Base-by-base conservation (phyloP, 2,888 invertebrate genomes). In the Seladonia tumulorum region DNA sequence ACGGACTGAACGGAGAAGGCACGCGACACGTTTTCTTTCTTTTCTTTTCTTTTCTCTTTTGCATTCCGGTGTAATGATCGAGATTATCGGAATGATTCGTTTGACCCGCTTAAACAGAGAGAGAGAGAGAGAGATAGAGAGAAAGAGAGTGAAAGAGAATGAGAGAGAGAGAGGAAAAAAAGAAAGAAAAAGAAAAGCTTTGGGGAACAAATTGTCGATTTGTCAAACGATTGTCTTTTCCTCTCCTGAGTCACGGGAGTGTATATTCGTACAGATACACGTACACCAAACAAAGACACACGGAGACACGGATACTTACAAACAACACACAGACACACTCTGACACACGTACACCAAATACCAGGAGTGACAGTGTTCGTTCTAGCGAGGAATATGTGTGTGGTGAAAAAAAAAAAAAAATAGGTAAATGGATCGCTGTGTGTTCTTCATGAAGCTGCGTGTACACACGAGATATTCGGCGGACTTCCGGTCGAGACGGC, bases 281-380 rank as follows among this genome's bases (percentile, higher is more conserved):
- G 16, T 22, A n/a, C 14, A 60, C 39, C 47, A 18, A 5, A 47
- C 16, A 16, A 18, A 63, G 5, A 63, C 63, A 25, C n/a, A 1
- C 1, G 2, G 8, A 16, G 14, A 72, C 8, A 71, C 71, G 78
- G 53, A 8, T 8, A 42, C 60, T 70, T 73, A 76, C n/a, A n/a
- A n/a, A n/a, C n/a, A n/a, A n/a, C n/a, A n/a, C 29, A 29, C 29
- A 29, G 22, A 83, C 73, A 22, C 70, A 53, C 25, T 70, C 12
- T 14, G 14, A 53, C 53, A 42, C 49, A 25, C 14, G 14, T 47
- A 83, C 57, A 76, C 42, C 72, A 22, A 22, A 74, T 88, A 89
- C 88, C 89, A 90, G 88, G 91, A 91, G 87, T 92, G 90, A 91
- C 92, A 91, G 91, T 91, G 91, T 91, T 93, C 91, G 91, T 93